Percentiles rank a stretch among this genome's conserved stretches.
phyloP scores from a whole-genome alignment of 2,113 vertebrate genomes.

The Axis porcinus region DNA sequence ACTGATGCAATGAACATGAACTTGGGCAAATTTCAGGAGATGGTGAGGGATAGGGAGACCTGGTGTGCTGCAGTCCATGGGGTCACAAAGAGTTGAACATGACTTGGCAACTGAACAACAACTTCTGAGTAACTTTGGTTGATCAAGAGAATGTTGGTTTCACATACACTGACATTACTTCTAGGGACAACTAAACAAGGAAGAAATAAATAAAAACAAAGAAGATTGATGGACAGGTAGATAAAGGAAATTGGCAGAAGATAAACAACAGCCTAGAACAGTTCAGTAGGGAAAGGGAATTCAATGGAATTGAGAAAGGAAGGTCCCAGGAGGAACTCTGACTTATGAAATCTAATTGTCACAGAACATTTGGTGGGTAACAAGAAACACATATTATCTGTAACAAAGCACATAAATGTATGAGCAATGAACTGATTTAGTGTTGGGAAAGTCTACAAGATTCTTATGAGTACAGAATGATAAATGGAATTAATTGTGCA shows the following conservation, averaged over 20 bases:
- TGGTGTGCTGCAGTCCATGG: fast-evolving
- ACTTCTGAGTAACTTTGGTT: background rate
- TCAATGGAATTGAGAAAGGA: background rate
- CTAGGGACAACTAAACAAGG: background rate
- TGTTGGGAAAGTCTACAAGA: background rate
- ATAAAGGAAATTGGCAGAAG: background rate
- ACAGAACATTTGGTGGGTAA: background rate
- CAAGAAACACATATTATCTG: background rate
- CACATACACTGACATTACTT: background rate
- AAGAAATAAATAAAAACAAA: background rate
- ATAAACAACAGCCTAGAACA: background rate
- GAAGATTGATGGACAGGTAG: background rate
- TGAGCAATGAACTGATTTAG: background rate
- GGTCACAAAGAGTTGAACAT: background rate
- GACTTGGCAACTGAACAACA: background rate
- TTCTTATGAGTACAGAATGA: background rate
- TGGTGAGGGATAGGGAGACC: background rate
- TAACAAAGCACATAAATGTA: background rate
- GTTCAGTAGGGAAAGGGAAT: background rate
- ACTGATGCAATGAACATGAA: background rate
- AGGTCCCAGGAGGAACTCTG: background rate
- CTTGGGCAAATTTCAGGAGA: background rate
- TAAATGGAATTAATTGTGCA: slow-evolving; percentile 7
- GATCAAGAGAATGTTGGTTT: background rate
- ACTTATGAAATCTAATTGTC: background rate